These are phyloP conservation scores for Discoglossus pictus DNA, from an alignment of 2,797 vertebrate genomes.

Conservation along the genomic window DNA sequence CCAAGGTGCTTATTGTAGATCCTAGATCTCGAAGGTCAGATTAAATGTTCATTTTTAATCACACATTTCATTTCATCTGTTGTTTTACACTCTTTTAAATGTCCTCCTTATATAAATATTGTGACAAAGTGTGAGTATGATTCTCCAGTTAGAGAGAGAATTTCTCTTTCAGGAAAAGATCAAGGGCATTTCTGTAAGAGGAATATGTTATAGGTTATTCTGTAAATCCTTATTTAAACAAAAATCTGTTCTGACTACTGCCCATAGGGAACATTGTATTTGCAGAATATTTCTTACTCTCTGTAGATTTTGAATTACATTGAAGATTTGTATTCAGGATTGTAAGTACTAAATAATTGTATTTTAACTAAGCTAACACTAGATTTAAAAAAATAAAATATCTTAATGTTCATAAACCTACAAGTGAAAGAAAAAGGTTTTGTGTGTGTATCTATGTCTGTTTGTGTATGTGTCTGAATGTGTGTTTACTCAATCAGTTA, in stretches of 20 bases:
- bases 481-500: conserved; percentile 30
- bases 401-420: conserved; percentile 32
- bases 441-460: conserved; percentile 28
- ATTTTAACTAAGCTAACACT: conserved; percentile 17
- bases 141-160: conserved; percentile 6
- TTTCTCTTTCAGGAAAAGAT: conserved; percentile 33
- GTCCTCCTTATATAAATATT: neutral
- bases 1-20: neutral
- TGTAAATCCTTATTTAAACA: conserved; percentile 3
- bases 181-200: conserved; percentile 41
- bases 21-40: conserved; percentile 27
- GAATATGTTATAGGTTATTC: neutral
- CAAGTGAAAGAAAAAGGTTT: conserved; percentile 31
- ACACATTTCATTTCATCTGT: neutral
- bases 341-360: conserved; percentile 11
- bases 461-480: conserved; percentile 25
- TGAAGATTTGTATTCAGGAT: too few species aligned
- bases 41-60: neutral
- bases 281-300: too few species aligned
- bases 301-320: too few species aligned
- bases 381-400: too few species aligned
- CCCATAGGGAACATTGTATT: too few species aligned
- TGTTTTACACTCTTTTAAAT: neutral
- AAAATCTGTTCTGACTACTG: too few species aligned
- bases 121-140: conserved; percentile 9